A percentile compares a stretch with the other conserved stretches of the same genome.
phyloP scores from a whole-genome alignment of 2,113 vertebrate genomes.

The Hippocampus abdominalis region DNA sequence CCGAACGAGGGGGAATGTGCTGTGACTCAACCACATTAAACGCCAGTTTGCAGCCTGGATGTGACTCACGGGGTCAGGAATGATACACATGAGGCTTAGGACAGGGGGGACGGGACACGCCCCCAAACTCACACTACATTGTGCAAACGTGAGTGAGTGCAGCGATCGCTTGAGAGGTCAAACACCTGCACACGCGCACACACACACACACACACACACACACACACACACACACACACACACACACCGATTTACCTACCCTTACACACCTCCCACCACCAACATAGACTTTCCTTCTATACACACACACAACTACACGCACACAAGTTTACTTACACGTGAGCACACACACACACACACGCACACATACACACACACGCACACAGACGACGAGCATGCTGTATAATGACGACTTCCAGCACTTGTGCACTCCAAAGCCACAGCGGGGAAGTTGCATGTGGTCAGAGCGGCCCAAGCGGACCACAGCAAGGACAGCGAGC shows the following conservation, averaged over 20 bases:
- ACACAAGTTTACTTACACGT: not conserved
- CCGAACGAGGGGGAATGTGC: not conserved
- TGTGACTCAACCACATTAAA: conserved; percentile 44
- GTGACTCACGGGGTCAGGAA: conserved; percentile 45
- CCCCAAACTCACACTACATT: not conserved
- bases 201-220: conserved; percentile 11
- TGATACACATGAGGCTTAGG: conserved; percentile 7
- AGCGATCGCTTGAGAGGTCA: too few species aligned
- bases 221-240: not conserved
- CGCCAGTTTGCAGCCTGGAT: conserved; percentile 36
- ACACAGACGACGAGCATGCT: not conserved
- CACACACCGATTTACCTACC: not conserved
- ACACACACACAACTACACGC: conserved; percentile 9
- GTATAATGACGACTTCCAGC: not conserved
- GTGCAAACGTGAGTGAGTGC: not conserved
- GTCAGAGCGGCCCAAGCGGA: not conserved
- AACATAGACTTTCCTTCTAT: too few species aligned
- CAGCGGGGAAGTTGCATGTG: not conserved
- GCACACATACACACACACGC: conserved; percentile 8
- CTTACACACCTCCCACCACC: not conserved
- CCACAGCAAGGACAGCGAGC: not conserved
- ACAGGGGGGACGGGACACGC: not conserved
- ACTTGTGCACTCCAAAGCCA: not conserved
- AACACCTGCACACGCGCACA: conserved; percentile 15
- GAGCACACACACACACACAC: not conserved